Percentiles rank a stretch among this genome's conserved stretches.
Evolutionary conservation across 2,888 invertebrate genomes (phyloP).

Genomic region (Myopa tessellatipennis): DNA sequence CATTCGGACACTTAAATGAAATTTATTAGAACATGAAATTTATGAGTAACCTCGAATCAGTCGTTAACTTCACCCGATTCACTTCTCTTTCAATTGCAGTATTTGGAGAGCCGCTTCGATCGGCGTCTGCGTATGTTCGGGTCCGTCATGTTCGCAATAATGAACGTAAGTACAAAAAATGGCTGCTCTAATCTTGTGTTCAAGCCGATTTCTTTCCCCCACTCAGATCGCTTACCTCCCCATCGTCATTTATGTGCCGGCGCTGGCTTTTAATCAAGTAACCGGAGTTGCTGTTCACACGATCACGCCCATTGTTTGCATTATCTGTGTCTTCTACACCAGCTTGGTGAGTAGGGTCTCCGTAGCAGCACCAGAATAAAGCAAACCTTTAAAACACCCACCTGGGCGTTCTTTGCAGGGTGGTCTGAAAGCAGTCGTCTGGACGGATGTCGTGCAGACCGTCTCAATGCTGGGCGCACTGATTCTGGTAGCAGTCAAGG

Average conservation of each 20-base stretch:
- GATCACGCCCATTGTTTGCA: slow-evolving; percentile 84
- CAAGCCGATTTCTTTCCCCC: background rate
- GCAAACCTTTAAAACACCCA: background rate
- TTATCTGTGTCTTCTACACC: slow-evolving; percentile 89
- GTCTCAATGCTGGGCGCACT: slow-evolving; percentile 82
- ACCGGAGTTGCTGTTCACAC: slow-evolving; percentile 86
- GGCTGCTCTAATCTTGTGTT: background rate
- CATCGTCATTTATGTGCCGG: slow-evolving; percentile 83
- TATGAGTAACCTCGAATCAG: too few species aligned
- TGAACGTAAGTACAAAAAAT: slow-evolving; percentile 72
- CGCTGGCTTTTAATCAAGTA: slow-evolving; percentile 85
- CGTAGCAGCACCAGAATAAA: background rate
- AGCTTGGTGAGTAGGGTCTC: slow-evolving; percentile 80
- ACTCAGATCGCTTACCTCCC: slow-evolving; percentile 81
- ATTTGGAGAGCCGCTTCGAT: slow-evolving; percentile 78
- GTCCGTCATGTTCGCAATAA: slow-evolving; percentile 78
- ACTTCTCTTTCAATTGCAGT: slow-evolving; percentile 69
- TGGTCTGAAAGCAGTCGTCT: slow-evolving; percentile 82
- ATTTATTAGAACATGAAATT: too few species aligned
- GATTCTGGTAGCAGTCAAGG: slow-evolving; percentile 79
- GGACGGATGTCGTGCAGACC: slow-evolving; percentile 84
- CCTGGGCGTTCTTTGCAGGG: slow-evolving; percentile 69
- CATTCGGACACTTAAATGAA: too few species aligned
- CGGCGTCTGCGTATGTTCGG: slow-evolving; percentile 78
- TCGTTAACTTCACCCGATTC: background rate